A percentile compares a stretch with the other conserved stretches of the same genome.
These are phyloP conservation scores for Sipha flava DNA, from an alignment of 1,140 invertebrate species.

Conservation along the genomic window DNA sequence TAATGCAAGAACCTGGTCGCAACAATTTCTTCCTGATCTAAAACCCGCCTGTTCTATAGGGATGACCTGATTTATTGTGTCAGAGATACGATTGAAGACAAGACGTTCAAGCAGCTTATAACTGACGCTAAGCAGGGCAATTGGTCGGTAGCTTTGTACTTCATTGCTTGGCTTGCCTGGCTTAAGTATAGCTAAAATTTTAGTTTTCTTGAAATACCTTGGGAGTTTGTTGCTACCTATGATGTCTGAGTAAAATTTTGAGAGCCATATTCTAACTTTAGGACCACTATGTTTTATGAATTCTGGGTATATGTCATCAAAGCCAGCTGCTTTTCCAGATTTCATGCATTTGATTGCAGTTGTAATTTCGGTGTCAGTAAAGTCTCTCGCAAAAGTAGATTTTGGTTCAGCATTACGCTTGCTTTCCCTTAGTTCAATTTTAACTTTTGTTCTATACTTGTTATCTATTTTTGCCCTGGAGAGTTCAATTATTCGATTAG, in stretches of 20 bases:
- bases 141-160: too few species aligned
- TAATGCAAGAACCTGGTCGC: too few species aligned
- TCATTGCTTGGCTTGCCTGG: too few species aligned
- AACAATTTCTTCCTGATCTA: too few species aligned
- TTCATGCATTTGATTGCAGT: neutral
- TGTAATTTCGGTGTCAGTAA: neutral
- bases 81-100: too few species aligned
- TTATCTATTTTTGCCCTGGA: too few species aligned
- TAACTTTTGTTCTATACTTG: too few species aligned
- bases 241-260: neutral
- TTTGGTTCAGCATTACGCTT: neutral
- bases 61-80: too few species aligned
- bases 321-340: neutral
- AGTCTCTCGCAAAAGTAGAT: neutral
- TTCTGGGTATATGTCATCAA: neutral
- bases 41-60: too few species aligned
- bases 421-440: neutral
- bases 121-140: too few species aligned
- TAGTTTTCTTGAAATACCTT: neutral
- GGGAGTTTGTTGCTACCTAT: neutral
- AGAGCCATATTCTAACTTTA: neutral
- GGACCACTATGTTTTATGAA: neutral
- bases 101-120: too few species aligned
- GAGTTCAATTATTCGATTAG: too few species aligned
- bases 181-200: neutral